Conservation (phyloP, 2,113 vertebrate genomes). For the Balaeniceps rex region DNA sequence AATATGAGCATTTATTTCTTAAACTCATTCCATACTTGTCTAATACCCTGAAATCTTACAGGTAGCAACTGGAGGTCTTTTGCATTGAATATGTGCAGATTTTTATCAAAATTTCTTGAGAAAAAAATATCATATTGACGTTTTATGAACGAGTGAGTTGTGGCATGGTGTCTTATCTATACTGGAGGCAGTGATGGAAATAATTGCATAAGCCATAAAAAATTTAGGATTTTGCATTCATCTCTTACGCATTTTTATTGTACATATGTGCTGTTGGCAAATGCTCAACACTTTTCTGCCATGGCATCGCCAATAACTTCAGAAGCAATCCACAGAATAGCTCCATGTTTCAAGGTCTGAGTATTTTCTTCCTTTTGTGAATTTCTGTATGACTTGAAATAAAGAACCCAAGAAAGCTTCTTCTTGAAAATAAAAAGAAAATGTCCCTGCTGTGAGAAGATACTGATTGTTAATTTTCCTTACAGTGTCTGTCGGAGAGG, state of each 20-base stretch:
- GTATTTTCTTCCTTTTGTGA: background rate
- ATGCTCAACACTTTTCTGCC: background rate
- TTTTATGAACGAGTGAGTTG: background rate
- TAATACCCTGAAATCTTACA: background rate
- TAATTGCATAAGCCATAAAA: background rate
- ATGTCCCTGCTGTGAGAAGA: background rate
- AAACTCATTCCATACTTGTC: background rate
- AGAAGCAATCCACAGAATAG: background rate
- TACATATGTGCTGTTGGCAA: background rate
- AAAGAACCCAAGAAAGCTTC: background rate
- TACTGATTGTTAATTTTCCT: background rate
- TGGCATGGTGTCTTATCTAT: background rate
- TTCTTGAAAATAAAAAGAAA: background rate
- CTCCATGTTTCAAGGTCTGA: background rate
- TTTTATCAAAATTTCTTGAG: background rate
- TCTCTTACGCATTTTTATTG: background rate
- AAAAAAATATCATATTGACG: background rate
- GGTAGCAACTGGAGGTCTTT: background rate
- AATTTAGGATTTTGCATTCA: background rate
- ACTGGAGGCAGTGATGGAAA: background rate
- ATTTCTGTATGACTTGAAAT: background rate
- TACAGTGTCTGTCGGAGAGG: conserved; percentile 90
- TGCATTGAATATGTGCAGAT: background rate
- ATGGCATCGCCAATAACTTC: background rate
- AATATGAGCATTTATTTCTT: background rate